Base-by-base conservation (phyloP, 2,797 vertebrate species). In the Cuniculus paca region DNA sequence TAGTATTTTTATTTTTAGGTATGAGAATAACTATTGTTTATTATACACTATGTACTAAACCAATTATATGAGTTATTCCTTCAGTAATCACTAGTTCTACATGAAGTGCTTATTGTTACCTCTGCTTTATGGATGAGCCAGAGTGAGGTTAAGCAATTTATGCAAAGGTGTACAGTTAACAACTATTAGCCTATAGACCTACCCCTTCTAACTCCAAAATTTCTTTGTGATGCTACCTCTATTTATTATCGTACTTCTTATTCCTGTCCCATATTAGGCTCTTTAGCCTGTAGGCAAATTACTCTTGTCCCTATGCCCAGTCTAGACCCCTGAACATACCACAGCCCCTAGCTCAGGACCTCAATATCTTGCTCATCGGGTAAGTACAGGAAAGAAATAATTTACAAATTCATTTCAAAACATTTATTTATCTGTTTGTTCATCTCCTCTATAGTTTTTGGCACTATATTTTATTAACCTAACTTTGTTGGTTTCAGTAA, bases 401-500 rank as follows among this genome's bases (percentile, higher is more conserved):
- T 63, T 90, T 91, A 58, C 8, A 80, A 94, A 77, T 77, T 91
- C 48, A 42, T 74, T 85, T 75, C 60, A 93, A 78, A 6, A 42
- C 12, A 80, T 58, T 60, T 91, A 74, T 94, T 94, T n/a, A 86
- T 54, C 84, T 93, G 70, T 89, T 88, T 93, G 70, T 91, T 88
- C 95, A 16, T 89, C 19, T 17, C 6, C 39, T 77, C 26, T 88
- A 39, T 96, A 86, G 42, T 90, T 79, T 93, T 80, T 65, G 84
- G 22, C 39, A 63, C 58, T 65, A 1, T 77, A n/a, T 77, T 96
- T 94, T 89, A 92, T 81, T 95, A 95, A 90, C 87, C 54, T 87
- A 86, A 58, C 81, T 96, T 91, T 87, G n/a, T 94, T 36, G 48
- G 6, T 98, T 98, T 54, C 98, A 99, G 99, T 99, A 86, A 98